These are phyloP conservation scores for Thymallus thymallus DNA, from an alignment of 2,113 vertebrate genomes.

Conservation along the genomic window DNA sequence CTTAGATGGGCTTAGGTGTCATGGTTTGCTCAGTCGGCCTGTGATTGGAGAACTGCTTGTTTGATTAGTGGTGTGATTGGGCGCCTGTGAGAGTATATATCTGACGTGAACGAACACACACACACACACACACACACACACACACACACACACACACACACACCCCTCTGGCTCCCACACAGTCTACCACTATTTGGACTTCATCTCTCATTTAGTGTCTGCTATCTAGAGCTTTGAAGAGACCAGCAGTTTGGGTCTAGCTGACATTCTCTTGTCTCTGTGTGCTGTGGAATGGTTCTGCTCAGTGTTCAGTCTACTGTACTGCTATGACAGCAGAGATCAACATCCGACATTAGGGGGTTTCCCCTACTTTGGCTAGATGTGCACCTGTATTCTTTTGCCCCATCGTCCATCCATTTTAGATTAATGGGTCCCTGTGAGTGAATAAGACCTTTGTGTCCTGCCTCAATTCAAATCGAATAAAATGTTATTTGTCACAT, in stretches of 20 bases:
- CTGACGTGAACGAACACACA: background rate
- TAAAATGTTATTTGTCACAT: too few species aligned
- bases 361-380: too few species aligned
- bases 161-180: background rate
- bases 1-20: background rate
- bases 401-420: too few species aligned
- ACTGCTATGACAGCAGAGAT: too few species aligned
- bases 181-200: background rate
- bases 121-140: background rate
- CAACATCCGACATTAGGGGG: too few species aligned
- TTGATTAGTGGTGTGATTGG: constrained; percentile 6
- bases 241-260: background rate
- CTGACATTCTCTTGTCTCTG: too few species aligned
- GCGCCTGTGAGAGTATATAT: background rate
- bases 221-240: background rate
- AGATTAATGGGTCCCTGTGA: too few species aligned
- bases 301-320: too few species aligned
- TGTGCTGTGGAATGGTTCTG: too few species aligned
- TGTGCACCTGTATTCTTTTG: too few species aligned
- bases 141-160: background rate
- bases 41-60: background rate
- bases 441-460: too few species aligned
- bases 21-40: background rate
- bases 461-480: too few species aligned
- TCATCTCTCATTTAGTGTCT: background rate